Percentiles rank a stretch among this genome's conserved stretches.
These are phyloP conservation scores for Achroia grisella DNA, from an alignment of 1,140 invertebrate genomes.

Conservation along the genomic window DNA sequence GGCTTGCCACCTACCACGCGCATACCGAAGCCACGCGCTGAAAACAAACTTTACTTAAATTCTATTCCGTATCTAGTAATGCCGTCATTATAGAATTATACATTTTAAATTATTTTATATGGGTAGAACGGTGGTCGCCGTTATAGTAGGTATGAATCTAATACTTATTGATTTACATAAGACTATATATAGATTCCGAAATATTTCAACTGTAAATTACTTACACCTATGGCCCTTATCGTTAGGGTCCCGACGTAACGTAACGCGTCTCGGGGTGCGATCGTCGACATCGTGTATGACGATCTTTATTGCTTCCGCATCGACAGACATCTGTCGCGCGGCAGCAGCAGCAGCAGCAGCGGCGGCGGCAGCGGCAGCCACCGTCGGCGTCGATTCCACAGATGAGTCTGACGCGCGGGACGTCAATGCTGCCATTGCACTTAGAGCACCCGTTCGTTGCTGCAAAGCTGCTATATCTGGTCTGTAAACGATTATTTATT, in stretches of 20 bases:
- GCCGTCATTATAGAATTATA: too few species aligned
- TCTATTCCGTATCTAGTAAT: too few species aligned
- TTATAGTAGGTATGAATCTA: too few species aligned
- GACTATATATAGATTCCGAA: too few species aligned
- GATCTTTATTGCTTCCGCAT: slow-evolving; percentile 93
- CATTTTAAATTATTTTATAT: too few species aligned
- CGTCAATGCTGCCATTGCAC: slow-evolving; percentile 41
- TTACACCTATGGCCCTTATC: slow-evolving; percentile 92
- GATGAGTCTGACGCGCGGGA: slow-evolving; percentile 31
- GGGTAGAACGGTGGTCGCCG: too few species aligned
- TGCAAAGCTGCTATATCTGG: slow-evolving; percentile 84
- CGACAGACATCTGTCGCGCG: slow-evolving; percentile 86
- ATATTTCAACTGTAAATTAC: slow-evolving; percentile 35
- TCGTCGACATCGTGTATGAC: slow-evolving; percentile 94
- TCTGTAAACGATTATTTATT: slow-evolving; percentile 45
- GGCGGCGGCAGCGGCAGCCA: slow-evolving; percentile 29
- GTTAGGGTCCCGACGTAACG: slow-evolving; percentile 83
- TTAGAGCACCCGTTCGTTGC: slow-evolving; percentile 64
- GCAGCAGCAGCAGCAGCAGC: slow-evolving; percentile 68
- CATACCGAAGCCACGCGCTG: slow-evolving; percentile 94
- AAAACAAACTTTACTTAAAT: neutral
- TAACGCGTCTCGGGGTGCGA: slow-evolving; percentile 81
- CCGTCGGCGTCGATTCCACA: slow-evolving; percentile 35
- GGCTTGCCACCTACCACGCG: slow-evolving; percentile 93
- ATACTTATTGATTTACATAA: too few species aligned